Evolutionary conservation across 2,888 invertebrate genomes (phyloP).

Genomic region (Galeruca laticollis): DNA sequence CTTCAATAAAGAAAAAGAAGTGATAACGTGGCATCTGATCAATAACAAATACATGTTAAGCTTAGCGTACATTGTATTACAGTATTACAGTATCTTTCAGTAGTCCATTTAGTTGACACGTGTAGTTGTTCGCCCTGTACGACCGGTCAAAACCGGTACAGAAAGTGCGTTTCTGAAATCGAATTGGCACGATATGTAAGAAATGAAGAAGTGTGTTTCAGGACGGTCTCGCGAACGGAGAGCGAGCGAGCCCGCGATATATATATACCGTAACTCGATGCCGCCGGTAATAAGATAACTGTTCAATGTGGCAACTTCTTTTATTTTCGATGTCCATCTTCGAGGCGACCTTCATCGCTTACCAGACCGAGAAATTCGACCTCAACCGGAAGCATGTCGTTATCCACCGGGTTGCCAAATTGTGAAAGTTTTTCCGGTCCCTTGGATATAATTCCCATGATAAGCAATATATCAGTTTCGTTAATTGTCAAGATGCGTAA

Average conservation of each 20-base stretch:
- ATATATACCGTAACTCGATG: constrained; percentile 44
- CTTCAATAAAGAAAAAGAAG: too few species aligned
- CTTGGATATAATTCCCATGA: too few species aligned
- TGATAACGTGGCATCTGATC: too few species aligned
- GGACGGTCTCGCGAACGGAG: constrained; percentile 35
- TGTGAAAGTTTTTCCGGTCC: background rate
- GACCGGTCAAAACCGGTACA: constrained; percentile 33
- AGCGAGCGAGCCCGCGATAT: constrained; percentile 4
- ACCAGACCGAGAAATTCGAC: constrained; percentile 63
- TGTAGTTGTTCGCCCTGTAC: constrained; percentile 37
- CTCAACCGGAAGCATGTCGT: constrained; percentile 54
- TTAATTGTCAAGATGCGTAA: too few species aligned
- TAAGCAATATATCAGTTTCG: too few species aligned
- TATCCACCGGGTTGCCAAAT: constrained; percentile 17
- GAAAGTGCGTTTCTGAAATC: constrained; percentile 48
- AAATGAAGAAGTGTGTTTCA: constrained; percentile 25
- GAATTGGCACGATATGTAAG: constrained; percentile 43
- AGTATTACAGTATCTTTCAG: background rate
- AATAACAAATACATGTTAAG: too few species aligned
- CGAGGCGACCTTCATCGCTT: constrained; percentile 60
- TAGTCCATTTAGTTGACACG: background rate
- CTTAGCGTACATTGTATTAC: too few species aligned
- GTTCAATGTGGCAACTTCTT: constrained; percentile 43
- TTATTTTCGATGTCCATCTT: constrained; percentile 51
- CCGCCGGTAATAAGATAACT: constrained; percentile 52